Evolutionary conservation across 2,113 vertebrate genomes (phyloP), one percentile per base, ranked within the genome.

Genomic region (Podiceps cristatus): DNA sequence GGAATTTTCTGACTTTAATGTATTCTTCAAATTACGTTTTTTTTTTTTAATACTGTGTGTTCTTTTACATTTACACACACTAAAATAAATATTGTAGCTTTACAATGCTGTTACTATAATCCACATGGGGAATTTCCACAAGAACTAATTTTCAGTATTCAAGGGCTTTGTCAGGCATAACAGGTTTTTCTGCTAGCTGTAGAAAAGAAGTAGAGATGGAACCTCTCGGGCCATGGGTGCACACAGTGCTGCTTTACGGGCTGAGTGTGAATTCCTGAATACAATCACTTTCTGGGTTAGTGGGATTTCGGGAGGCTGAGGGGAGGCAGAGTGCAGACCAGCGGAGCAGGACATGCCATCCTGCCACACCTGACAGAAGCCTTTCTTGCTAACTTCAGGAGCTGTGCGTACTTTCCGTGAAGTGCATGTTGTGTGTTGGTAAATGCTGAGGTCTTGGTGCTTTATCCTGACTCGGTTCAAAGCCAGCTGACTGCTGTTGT

Each of bases 381-480:
- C 44, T 40, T 55, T 18, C 29, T 23, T 50, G 85, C 80, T 67
- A 69, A 25, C 22, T 9, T 42, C 7, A 13, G 33, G 75, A 74
- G 27, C 73, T 37, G n/a, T 27, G 79, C 27, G 63, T 42, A 15
- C 33, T 5, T n/a, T 19, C 37, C 37, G 35, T 37, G 64, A 35
- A 27, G n/a, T 10, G 25, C 14, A 2, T 3, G 28, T 44, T 13
- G 2, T 0, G 10, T 24, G 7, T 13, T 45, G 42, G 47, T 20
- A 9, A 50, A 13, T 4, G 29, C n/a, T 10, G 27, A 49, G 62
- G 23, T 9, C 50, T 40, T 55, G 45, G n/a, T 44, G 50, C 83
- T 66, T 87, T 53, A 5, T 47, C 13, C 22, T 0, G 0, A 3
- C 62, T 42, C 14, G 0, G 25, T 31, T 44, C 74, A 60, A 37